Conservation (phyloP, 1,140 invertebrate genomes). For the Lanistes nyassanus region DNA sequence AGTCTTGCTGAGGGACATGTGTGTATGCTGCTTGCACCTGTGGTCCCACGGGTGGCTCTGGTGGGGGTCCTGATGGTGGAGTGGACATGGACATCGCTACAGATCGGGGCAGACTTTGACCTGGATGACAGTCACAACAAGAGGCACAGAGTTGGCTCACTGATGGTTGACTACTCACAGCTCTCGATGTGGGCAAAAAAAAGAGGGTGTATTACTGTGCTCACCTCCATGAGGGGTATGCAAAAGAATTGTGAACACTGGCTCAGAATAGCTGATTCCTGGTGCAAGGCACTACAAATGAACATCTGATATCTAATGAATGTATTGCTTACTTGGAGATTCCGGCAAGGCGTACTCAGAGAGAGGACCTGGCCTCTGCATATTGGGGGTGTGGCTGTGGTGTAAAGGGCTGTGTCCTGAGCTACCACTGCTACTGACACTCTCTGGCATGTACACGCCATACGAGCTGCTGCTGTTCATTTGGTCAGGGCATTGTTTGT, state of each 20-base stretch:
- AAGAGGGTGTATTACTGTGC: too few relatives aligned
- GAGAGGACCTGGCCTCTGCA: conserved; percentile 20
- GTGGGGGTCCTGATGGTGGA: conserved; percentile 34
- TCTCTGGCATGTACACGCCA: conserved; percentile 19
- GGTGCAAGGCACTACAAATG: too few relatives aligned
- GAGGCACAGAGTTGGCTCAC: not conserved
- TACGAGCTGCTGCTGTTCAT: conserved; percentile 11
- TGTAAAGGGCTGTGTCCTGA: conserved; percentile 19
- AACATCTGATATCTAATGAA: too few relatives aligned
- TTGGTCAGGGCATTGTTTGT: not conserved
- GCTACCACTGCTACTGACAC: not conserved
- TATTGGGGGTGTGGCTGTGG: conserved; percentile 7
- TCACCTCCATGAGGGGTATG: too few relatives aligned
- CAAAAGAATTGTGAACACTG: too few relatives aligned
- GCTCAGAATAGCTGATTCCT: too few relatives aligned
- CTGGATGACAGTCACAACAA: not conserved
- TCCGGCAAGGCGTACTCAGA: conserved; percentile 28
- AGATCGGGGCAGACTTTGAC: conserved; percentile 10
- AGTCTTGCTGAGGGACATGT: conserved; percentile 89
- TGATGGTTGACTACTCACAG: not conserved
- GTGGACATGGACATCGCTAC: conserved; percentile 16
- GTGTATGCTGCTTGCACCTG: conserved; percentile 87
- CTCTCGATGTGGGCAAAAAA: too few relatives aligned
- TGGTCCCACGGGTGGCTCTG: conserved; percentile 66
- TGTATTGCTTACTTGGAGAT: conserved; percentile 18